Evolutionary conservation across 2,797 vertebrate genomes (phyloP).

Genomic region (Eulemur mongoz): DNA sequence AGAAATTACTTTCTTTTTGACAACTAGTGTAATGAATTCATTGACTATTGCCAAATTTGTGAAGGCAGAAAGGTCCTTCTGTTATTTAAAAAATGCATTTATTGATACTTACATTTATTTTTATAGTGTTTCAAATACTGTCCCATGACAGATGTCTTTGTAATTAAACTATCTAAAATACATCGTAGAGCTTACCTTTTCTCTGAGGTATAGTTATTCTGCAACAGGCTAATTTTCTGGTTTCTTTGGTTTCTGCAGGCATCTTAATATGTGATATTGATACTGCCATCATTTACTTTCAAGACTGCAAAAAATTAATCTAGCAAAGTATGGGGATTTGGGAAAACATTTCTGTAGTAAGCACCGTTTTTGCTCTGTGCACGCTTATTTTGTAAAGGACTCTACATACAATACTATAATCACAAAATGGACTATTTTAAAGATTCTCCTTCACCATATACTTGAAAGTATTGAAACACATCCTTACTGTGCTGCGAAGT

Average conservation of each 20-base stretch:
- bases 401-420: constrained; percentile 8
- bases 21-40: background rate
- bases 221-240: background rate
- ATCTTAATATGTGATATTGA: background rate
- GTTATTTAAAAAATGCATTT: constrained; percentile 16
- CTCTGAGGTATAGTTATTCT: background rate
- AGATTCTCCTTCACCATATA: background rate
- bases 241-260: constrained; percentile 40
- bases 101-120: background rate
- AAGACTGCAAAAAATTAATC: constrained; percentile 39
- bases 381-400: constrained; percentile 21
- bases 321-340: constrained; percentile 25
- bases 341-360: background rate
- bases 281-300: background rate
- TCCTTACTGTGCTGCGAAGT: background rate
- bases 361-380: background rate
- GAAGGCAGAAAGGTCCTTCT: background rate
- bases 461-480: background rate
- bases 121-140: background rate
- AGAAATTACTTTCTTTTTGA: constrained; percentile 32
- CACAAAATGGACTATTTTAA: background rate
- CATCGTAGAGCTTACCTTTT: background rate
- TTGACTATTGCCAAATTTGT: background rate
- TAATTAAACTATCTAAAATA: background rate
- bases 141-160: background rate